Evolutionary conservation across 2,797 vertebrate genomes (phyloP).

Genomic region (Acanthurus lineatus): DNA sequence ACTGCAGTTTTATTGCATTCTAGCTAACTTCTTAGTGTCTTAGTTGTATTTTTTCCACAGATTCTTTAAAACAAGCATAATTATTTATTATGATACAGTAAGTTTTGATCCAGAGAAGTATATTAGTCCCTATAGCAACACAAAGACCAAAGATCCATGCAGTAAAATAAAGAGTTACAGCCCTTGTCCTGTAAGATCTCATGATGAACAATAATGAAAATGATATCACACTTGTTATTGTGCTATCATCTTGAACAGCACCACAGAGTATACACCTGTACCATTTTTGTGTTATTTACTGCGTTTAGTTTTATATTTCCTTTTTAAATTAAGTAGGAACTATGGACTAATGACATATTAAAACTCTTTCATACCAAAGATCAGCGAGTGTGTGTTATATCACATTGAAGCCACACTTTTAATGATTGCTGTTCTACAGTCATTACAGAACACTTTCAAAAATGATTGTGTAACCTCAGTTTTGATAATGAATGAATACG

Average conservation of each 20-base stretch:
- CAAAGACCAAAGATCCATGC: background rate
- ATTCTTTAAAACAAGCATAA: background rate
- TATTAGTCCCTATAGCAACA: background rate
- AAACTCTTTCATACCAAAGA: background rate
- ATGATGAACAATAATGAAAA: background rate
- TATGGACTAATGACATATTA: background rate
- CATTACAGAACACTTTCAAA: too few relatives aligned
- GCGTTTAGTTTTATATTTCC: background rate
- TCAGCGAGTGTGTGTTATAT: background rate
- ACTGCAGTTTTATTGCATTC: background rate
- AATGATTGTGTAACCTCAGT: too few relatives aligned
- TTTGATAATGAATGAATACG: background rate
- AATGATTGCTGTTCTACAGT: constrained; percentile 1
- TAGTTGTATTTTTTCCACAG: background rate
- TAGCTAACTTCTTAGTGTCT: background rate
- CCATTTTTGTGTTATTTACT: background rate
- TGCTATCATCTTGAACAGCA: background rate
- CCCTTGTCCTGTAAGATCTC: background rate
- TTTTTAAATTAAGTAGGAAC: background rate
- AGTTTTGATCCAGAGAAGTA: background rate
- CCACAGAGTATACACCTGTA: background rate
- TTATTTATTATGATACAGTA: background rate
- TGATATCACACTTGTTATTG: background rate
- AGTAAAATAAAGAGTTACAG: background rate
- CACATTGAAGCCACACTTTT: background rate